These are phyloP conservation scores for Brachionus manjavacas DNA, from an alignment of 1,140 invertebrate species.

Conservation along the genomic window DNA sequence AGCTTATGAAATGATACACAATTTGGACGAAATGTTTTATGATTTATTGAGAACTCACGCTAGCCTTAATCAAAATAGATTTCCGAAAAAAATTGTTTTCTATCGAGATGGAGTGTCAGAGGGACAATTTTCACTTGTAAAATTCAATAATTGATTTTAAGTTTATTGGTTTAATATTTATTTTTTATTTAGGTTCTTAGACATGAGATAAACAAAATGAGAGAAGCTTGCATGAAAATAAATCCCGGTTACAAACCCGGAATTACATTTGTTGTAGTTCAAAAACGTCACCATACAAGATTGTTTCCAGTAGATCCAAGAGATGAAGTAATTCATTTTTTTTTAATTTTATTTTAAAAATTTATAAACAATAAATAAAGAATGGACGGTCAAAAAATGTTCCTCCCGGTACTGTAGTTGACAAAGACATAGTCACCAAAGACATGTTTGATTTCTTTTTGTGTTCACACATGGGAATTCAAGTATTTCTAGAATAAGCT, in stretches of 20 bases:
- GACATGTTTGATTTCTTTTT: constrained; percentile 99
- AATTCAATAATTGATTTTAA: background rate
- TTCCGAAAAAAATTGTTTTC: constrained; percentile 38
- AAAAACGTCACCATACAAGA: constrained; percentile 91
- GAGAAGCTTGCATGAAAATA: constrained; percentile 95
- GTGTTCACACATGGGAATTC: constrained; percentile 98
- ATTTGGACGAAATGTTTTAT: constrained; percentile 33
- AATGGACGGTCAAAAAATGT: constrained; percentile 97
- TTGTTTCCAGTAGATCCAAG: constrained; percentile 97
- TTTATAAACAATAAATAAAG: constrained; percentile 58
- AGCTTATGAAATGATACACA: constrained; percentile 37
- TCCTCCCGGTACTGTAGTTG: constrained; percentile 96
- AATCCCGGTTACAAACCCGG: constrained; percentile 96
- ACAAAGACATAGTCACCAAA: constrained; percentile 97
- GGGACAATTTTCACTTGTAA: constrained; percentile 66
- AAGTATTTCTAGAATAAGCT: constrained; percentile 64
- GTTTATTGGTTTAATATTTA: background rate
- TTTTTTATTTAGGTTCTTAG: constrained; percentile 62
- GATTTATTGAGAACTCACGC: background rate
- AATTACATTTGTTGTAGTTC: constrained; percentile 98
- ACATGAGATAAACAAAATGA: constrained; percentile 90
- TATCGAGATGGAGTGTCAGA: constrained; percentile 75
- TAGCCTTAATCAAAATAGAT: background rate
- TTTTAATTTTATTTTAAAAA: background rate
- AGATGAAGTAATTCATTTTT: constrained; percentile 62